Percentiles rank a stretch among this genome's conserved stretches.
phyloP scores from a whole-genome alignment of 2,888 invertebrate species.

The Gymnoscelis rufifasciata region DNA sequence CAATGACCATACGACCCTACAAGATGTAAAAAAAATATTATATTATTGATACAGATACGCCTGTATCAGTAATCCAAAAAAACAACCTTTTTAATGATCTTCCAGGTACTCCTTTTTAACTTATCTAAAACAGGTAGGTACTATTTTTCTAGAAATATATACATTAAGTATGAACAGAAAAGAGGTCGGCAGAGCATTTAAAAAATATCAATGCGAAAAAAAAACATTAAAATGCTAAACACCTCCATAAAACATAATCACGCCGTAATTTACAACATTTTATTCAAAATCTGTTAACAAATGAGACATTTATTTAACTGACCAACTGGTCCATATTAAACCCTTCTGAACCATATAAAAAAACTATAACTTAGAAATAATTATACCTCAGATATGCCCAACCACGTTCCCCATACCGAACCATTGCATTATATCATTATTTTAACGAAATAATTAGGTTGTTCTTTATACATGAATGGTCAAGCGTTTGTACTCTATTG shows the following conservation, averaged over 20 bases:
- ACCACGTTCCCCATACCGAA: slow-evolving; percentile 37
- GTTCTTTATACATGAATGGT: slow-evolving; percentile 55
- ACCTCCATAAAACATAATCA: slow-evolving; percentile 2
- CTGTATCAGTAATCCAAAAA: no score
- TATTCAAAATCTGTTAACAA: slow-evolving; percentile 20
- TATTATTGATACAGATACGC: no score
- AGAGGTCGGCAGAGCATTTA: no score
- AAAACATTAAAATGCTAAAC: background rate
- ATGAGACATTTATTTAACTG: slow-evolving; percentile 22
- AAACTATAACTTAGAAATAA: slow-evolving; percentile 28
- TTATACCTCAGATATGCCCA: slow-evolving; percentile 41
- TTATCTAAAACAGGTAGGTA: no score
- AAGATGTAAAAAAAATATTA: no score
- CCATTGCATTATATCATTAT: slow-evolving; percentile 53
- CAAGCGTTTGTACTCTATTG: slow-evolving; percentile 48
- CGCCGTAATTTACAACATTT: slow-evolving; percentile 10
- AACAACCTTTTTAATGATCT: no score
- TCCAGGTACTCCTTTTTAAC: no score
- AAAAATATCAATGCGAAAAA: background rate
- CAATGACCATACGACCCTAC: no score
- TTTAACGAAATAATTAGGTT: slow-evolving; percentile 68
- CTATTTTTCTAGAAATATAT: no score
- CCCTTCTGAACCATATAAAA: slow-evolving; percentile 20
- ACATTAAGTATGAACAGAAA: no score
- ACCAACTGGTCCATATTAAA: slow-evolving; percentile 22